These are phyloP conservation scores for Myotis yumanensis DNA, from an alignment of 2,113 vertebrate species.

Conservation along the genomic window DNA sequence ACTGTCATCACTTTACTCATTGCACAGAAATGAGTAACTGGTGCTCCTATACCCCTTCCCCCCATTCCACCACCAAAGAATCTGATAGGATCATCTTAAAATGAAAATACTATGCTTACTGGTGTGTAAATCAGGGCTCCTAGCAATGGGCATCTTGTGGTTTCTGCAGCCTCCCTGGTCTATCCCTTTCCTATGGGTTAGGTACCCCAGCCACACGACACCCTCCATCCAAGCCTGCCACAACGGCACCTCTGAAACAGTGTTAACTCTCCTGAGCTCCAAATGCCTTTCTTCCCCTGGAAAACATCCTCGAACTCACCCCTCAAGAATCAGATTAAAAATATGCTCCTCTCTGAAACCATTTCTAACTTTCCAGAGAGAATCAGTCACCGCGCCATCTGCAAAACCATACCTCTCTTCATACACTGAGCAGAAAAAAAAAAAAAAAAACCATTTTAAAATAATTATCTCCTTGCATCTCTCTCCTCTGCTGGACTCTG, in stretches of 20 bases:
- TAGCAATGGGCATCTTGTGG: neutral
- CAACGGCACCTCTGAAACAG: neutral
- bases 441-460: neutral
- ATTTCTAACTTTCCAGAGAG: neutral
- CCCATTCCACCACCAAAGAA: neutral
- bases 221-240: neutral
- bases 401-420: neutral
- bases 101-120: neutral
- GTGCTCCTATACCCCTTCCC: neutral
- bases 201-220: neutral
- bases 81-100: neutral
- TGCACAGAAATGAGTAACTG: neutral
- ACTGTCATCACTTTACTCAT: neutral
- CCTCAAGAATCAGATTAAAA: slow-evolving; percentile 26
- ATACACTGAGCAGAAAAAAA: neutral
- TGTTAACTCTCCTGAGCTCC: too few species aligned
- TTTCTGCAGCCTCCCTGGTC: neutral
- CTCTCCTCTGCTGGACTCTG: neutral
- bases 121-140: neutral
- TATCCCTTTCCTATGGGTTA: neutral
- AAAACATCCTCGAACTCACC: neutral
- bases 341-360: neutral
- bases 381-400: neutral
- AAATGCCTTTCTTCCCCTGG: neutral
- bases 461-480: neutral